These are phyloP conservation scores for Chunga burmeisteri DNA, from an alignment of 2,113 vertebrate species.

Conservation along the genomic window DNA sequence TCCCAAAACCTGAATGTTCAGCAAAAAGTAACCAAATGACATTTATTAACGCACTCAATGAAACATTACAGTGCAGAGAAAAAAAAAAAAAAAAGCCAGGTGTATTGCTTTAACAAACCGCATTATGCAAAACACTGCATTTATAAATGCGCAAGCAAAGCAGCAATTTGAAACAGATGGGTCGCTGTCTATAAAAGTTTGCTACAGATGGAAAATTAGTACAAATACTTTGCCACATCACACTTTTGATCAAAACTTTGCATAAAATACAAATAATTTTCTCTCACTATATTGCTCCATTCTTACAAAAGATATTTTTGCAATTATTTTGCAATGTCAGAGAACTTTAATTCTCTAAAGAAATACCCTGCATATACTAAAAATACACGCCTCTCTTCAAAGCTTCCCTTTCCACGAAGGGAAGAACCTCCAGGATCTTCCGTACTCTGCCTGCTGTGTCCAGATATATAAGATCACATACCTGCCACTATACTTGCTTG, in stretches of 20 bases:
- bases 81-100: slow-evolving; percentile 40
- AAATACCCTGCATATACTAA: not conserved
- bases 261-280: slow-evolving; percentile 59
- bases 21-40: slow-evolving; percentile 17
- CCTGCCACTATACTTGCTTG: not conserved
- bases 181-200: slow-evolving; percentile 57
- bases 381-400: not conserved
- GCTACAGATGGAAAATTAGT: slow-evolving; percentile 67
- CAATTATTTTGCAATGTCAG: not conserved
- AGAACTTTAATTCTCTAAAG: not conserved
- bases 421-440: not conserved
- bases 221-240: slow-evolving; percentile 54
- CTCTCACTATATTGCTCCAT: not conserved
- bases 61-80: slow-evolving; percentile 7
- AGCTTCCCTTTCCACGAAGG: not conserved
- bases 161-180: slow-evolving; percentile 69
- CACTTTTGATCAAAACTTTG: slow-evolving; percentile 54
- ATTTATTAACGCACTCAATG: not conserved
- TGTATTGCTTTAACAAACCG: slow-evolving; percentile 49
- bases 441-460: not conserved
- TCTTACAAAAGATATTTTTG: slow-evolving; percentile 8
- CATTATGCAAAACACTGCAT: slow-evolving; percentile 64
- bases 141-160: slow-evolving; percentile 53
- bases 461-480: fast-evolving
- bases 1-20: not conserved